Evolutionary conservation across 2,113 vertebrate genomes (phyloP).

Genomic region (Indri indri): DNA sequence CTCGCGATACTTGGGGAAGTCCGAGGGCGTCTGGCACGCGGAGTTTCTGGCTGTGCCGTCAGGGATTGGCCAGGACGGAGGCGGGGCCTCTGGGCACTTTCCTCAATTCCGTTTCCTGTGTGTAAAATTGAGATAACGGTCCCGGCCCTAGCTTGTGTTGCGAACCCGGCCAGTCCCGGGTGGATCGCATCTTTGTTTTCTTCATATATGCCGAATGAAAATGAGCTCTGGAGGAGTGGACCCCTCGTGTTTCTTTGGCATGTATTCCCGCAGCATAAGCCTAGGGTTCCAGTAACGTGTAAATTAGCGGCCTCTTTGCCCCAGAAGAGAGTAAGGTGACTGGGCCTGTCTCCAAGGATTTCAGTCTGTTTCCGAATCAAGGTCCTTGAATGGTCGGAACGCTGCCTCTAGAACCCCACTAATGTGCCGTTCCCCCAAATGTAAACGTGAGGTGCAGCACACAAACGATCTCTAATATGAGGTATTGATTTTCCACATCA

Average conservation of each 20-base stretch:
- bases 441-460: neutral
- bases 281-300: neutral
- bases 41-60: neutral
- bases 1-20: conserved; percentile 55
- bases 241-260: neutral
- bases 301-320: neutral
- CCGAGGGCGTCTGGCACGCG: fast-evolving
- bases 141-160: fast-evolving
- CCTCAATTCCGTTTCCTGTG: neutral
- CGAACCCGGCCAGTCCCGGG: fast-evolving
- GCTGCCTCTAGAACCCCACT: neutral
- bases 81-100: fast-evolving
- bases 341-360: neutral
- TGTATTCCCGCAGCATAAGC: neutral
- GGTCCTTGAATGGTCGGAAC: neutral
- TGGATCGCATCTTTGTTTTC: neutral
- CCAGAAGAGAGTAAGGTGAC: neutral
- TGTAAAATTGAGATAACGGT: fast-evolving
- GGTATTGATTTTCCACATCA: neutral
- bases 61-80: neutral
- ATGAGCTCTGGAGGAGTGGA: neutral
- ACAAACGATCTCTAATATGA: neutral
- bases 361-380: neutral
- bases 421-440: neutral
- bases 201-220: neutral